Evolutionary conservation across 2,797 vertebrate species (phyloP).

Genomic region (Perodicticus potto): DNA sequence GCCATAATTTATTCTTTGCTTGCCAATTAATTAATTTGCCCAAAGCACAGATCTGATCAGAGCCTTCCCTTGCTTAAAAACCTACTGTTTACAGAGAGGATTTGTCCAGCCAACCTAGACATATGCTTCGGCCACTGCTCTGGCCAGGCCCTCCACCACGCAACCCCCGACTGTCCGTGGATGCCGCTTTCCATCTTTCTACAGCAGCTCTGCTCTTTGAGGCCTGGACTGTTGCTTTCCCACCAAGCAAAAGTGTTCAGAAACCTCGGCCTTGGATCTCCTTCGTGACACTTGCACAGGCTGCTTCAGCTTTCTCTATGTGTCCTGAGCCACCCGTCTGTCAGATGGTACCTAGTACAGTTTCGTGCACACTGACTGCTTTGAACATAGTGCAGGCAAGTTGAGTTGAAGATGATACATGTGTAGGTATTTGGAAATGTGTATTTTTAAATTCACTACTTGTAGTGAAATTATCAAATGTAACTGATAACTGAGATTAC

Average conservation of each 20-base stretch:
- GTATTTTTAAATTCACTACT: neutral
- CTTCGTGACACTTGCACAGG: neutral
- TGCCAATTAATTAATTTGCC: neutral
- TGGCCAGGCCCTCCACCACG: neutral
- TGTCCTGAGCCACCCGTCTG: neutral
- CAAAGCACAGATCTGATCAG: neutral
- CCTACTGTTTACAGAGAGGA: neutral
- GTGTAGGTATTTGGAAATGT: neutral
- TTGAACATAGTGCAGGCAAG: neutral
- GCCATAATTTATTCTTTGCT: neutral
- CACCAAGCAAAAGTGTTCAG: neutral
- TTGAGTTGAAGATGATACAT: neutral
- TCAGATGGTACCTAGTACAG: neutral
- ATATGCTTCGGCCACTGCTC: accelerated
- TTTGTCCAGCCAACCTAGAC: neutral
- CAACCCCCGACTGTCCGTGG: no score
- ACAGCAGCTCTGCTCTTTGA: neutral
- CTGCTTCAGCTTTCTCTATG: neutral
- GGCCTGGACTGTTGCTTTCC: neutral
- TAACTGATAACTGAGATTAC: neutral
- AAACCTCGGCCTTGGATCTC: neutral
- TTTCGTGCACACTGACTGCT: neutral
- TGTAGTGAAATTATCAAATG: neutral
- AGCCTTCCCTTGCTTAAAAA: neutral
- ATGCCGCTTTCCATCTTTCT: neutral